Conservation (phyloP, 2,113 vertebrate species). For the Periophthalmus modestus region DNA sequence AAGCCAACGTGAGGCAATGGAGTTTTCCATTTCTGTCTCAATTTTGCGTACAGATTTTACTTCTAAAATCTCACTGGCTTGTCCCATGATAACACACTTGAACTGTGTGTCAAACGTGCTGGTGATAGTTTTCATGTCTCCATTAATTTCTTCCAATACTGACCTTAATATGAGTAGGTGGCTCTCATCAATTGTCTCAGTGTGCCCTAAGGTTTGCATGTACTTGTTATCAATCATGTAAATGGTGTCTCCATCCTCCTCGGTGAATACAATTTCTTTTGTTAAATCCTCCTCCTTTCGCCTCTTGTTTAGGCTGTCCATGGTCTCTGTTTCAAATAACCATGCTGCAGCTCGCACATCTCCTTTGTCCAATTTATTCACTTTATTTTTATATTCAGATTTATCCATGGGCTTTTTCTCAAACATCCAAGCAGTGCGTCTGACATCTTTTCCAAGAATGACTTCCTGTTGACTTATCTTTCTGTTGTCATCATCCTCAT, state of each 20-base stretch:
- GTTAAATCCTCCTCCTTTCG: conserved; percentile 72
- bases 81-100: conserved; percentile 83
- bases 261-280: conserved; percentile 71
- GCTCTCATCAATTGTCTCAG: conserved; percentile 81
- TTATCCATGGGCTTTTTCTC: conserved; percentile 82
- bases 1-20: conserved; percentile 83
- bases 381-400: conserved; percentile 70
- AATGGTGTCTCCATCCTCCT: conserved; percentile 82
- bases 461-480: conserved; percentile 78
- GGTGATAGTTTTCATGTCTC: conserved; percentile 80
- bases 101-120: conserved; percentile 86
- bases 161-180: conserved; percentile 82
- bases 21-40: conserved; percentile 81
- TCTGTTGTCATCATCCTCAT: conserved; percentile 69
- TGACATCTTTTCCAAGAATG: conserved; percentile 81
- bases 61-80: conserved; percentile 81
- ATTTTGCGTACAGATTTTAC: conserved; percentile 85
- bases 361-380: conserved; percentile 80
- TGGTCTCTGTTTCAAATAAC: conserved; percentile 85
- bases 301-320: conserved; percentile 83
- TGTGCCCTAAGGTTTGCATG: conserved; percentile 79
- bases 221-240: conserved; percentile 85
- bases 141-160: conserved; percentile 85
- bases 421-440: conserved; percentile 86
- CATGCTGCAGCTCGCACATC: conserved; percentile 76